These are phyloP conservation scores for Gryllus bimaculatus DNA, from an alignment of 1,140 invertebrate species.

Conservation along the genomic window DNA sequence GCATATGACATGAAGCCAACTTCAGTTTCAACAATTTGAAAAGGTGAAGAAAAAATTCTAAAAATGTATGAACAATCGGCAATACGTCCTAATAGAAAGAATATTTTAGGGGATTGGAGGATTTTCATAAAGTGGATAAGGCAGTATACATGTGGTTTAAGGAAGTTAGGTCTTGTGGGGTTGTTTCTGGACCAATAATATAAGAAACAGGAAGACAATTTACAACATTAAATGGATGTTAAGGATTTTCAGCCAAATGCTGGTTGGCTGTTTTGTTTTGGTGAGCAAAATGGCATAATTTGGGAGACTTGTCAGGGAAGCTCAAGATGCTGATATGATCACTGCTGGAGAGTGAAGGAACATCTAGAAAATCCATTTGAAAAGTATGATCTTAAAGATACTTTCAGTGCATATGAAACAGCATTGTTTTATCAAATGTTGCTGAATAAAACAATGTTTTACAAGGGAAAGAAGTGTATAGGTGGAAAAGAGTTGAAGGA, in stretches of 20 bases:
- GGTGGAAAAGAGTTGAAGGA: slow-evolving; percentile 31
- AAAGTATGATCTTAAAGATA: slow-evolving; percentile 22
- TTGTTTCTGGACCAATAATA: slow-evolving; percentile 30
- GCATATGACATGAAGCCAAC: neutral
- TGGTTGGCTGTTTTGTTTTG: slow-evolving; percentile 27
- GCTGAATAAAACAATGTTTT: slow-evolving; percentile 26
- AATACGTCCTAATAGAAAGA: neutral
- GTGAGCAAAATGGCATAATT: neutral
- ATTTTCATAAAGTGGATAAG: neutral
- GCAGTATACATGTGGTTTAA: neutral
- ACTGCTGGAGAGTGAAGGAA: slow-evolving; percentile 7
- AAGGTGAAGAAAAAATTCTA: neutral
- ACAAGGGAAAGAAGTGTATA: slow-evolving; percentile 26
- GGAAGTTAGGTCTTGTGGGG: slow-evolving; percentile 7
- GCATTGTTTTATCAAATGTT: too few species aligned
- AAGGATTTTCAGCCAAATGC: slow-evolving; percentile 27
- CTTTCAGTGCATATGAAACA: too few species aligned
- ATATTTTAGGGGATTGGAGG: neutral
- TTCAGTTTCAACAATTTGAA: neutral
- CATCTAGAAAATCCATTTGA: neutral
- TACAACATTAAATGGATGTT: slow-evolving; percentile 26
- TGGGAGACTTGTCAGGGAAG: slow-evolving; percentile 16
- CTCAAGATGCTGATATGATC: slow-evolving; percentile 9
- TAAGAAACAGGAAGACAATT: slow-evolving; percentile 31
- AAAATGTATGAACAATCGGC: neutral